These are phyloP conservation scores for Lymantria monacha DNA, from an alignment of 2,888 invertebrate genomes.

Conservation along the genomic window DNA sequence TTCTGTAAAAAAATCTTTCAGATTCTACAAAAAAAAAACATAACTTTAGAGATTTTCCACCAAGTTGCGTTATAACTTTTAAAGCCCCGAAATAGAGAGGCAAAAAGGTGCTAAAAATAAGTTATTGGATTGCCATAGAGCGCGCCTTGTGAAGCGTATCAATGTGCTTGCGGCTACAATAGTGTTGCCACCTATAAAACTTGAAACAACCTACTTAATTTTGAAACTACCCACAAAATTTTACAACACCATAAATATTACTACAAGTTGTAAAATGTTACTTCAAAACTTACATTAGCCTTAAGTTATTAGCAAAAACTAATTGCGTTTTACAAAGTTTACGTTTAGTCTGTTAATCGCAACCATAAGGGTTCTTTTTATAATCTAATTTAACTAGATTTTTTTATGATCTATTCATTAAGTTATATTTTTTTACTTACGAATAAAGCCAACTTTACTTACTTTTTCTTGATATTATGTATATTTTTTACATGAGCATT, in stretches of 20 bases:
- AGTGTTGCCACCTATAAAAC: conserved; percentile 9
- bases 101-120: conserved; percentile 19
- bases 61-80: conserved; percentile 5
- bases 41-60: too few species aligned
- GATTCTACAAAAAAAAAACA: too few species aligned
- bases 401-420: too few species aligned
- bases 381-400: too few species aligned
- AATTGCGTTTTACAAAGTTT: neutral
- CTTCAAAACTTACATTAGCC: neutral
- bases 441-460: too few species aligned
- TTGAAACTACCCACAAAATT: neutral
- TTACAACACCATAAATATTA: neutral
- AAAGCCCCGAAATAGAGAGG: conserved; percentile 14
- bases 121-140: conserved; percentile 13
- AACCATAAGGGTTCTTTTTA: too few species aligned
- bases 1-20: too few species aligned
- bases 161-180: conserved; percentile 1
- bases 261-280: neutral
- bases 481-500: too few species aligned
- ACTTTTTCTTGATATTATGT: too few species aligned
- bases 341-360: neutral
- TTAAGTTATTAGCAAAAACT: neutral
- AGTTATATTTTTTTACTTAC: too few species aligned
- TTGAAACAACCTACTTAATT: conserved; percentile 4
- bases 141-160: conserved; percentile 7